phyloP scores from a whole-genome alignment of 1,140 invertebrate species.

The Drosophila pallidifrons region DNA sequence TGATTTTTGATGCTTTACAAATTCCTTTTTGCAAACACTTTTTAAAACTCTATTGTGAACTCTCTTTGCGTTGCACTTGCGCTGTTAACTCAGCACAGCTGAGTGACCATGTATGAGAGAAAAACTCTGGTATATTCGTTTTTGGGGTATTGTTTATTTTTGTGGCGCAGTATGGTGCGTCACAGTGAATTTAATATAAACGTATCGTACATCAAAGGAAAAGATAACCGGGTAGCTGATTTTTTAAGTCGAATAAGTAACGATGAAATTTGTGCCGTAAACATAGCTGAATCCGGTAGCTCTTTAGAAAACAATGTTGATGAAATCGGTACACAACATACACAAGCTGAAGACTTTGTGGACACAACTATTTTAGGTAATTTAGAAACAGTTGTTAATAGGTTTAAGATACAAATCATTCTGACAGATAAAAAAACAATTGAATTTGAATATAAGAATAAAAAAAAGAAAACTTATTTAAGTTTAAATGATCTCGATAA shows the following conservation, averaged over 20 bases:
- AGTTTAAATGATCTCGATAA: conserved; percentile 22
- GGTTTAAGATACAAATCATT: conserved; percentile 31
- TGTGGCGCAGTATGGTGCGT: no score
- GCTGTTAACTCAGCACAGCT: no score
- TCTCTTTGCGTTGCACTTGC: no score
- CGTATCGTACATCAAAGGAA: conserved; percentile 53
- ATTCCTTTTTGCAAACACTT: no score
- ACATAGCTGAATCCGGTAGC: conserved; percentile 16
- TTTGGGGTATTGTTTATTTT: no score
- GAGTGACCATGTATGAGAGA: no score
- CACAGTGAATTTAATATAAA: conserved; percentile 28
- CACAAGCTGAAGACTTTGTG: conserved; percentile 28
- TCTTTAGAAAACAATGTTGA: conserved; percentile 28
- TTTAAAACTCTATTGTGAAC: no score
- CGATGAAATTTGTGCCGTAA: conserved; percentile 16
- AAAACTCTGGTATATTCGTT: no score
- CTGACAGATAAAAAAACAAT: conserved; percentile 20
- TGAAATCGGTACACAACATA: conserved; percentile 20
- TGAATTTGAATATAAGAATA: conserved; percentile 20
- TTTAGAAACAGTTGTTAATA: conserved; percentile 35
- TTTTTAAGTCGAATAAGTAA: conserved; percentile 31
- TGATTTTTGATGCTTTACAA: no score
- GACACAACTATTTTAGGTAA: conserved; percentile 25
- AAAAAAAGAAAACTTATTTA: conserved; percentile 28
- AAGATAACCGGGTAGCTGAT: conserved; percentile 28